Base-by-base conservation (phyloP, 2,113 vertebrate genomes). In the Mirza zaza region DNA sequence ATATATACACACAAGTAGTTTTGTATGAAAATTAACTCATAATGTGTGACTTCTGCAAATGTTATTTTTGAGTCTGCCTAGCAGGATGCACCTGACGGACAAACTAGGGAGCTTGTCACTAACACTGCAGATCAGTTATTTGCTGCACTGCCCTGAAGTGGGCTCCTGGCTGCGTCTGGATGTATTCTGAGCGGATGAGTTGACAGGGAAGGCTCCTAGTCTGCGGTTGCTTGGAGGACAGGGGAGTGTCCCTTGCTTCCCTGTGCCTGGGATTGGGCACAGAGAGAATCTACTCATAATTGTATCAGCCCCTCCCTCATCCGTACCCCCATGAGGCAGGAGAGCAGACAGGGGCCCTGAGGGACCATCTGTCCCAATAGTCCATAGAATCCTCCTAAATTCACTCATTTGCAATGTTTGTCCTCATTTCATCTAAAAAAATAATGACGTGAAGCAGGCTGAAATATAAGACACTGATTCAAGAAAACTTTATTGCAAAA, bases 291-390 rank as follows among this genome's bases (percentile, higher is more conserved):
- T 8, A 18, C 80, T 83, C 34, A 23, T 25, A 55, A 83, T 79
- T 25, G 9, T 25, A 32, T 39, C 21, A 39, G 65, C n/a, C 32
- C 45, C 27, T 42, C 14, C 70, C 34, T 15, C 20, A 10, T 6
- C 21, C 15, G 15, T 8, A 10, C 61, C 55, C 29, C 50, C 29
- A 25, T 6, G 55, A 83, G 68, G 48, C 84, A 68, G 63, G 23
- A 67, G 71, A 77, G 80, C 80, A 92, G 84, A 83, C 36, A 89
- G 79, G 87, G 95, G 61, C 75, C 12, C 61, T 86, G 52, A 57
- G 6, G 52, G 42, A 61, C 91, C 91, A 79, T 95, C 95, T 94
- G 93, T 96, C 68, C 45, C 93, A 10, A 27, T 48, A 45, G 83
- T 39, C 57, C 45, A 25, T 25, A 87, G 57, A 89, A 32, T 36